These are phyloP conservation scores for Enteromius treurensis DNA, from an alignment of 2,797 vertebrate species.

Conservation along the genomic window DNA sequence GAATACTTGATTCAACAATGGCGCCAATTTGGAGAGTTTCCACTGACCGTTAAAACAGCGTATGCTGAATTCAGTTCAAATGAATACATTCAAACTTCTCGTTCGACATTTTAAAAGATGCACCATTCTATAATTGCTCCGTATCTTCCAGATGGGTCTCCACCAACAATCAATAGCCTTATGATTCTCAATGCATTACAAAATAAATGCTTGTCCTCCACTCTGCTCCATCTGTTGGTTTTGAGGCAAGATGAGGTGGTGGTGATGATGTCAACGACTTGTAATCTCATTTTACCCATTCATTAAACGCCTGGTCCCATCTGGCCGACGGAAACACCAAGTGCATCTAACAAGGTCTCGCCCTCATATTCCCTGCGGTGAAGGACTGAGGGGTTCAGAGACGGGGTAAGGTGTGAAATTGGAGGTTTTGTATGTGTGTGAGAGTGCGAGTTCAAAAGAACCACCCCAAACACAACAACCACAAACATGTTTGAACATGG, in stretches of 20 bases:
- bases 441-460: constrained; percentile 9
- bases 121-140: background rate
- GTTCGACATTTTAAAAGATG: background rate
- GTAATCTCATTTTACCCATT: constrained; percentile 59
- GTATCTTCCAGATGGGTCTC: constrained; percentile 59
- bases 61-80: background rate
- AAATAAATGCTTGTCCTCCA: constrained; percentile 23
- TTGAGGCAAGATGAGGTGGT: constrained; percentile 26
- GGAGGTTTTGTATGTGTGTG: constrained; percentile 47
- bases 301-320: constrained; percentile 59
- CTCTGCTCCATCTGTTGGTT: constrained; percentile 54
- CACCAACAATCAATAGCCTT: constrained; percentile 9
- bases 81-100: background rate
- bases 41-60: too few relatives aligned
- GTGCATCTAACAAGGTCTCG: constrained; percentile 35
- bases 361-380: constrained; percentile 31
- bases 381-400: constrained; percentile 26
- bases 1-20: too few relatives aligned
- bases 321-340: constrained; percentile 38
- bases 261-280: constrained; percentile 56
- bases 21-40: too few relatives aligned
- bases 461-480: constrained; percentile 32
- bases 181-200: background rate
- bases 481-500: constrained; percentile 35
- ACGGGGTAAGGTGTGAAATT: constrained; percentile 17